These are phyloP conservation scores for Fregetta grallaria DNA, from an alignment of 2,113 vertebrate species.

Conservation along the genomic window DNA sequence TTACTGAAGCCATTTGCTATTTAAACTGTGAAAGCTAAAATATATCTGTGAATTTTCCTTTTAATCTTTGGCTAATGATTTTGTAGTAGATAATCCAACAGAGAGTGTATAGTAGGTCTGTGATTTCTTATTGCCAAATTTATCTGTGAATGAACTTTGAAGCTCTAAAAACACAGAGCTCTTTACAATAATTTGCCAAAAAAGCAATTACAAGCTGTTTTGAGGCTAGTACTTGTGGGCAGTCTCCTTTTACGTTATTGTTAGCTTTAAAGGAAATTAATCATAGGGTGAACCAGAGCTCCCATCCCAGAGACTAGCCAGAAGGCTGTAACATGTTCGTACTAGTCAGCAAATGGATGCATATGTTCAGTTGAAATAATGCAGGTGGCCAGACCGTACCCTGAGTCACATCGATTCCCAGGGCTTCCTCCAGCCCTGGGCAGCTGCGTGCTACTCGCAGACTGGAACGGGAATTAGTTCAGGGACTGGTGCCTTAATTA, in stretches of 20 bases:
- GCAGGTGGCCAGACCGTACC: not conserved
- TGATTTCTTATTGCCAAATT: not conserved
- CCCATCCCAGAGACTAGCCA: not conserved
- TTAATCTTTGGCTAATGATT: not conserved
- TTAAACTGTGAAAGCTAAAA: constrained; percentile 24
- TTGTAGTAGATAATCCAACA: not conserved
- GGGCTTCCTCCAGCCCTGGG: not conserved
- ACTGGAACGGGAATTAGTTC: not conserved
- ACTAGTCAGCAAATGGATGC: not conserved
- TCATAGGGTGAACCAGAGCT: not conserved
- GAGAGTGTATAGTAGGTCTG: not conserved
- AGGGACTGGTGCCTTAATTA: not conserved
- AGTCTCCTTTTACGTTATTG: not conserved
- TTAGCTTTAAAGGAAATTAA: constrained; percentile 31
- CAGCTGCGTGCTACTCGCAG: not conserved
- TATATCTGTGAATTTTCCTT: not conserved
- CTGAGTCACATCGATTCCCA: not conserved
- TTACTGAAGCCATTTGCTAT: not conserved
- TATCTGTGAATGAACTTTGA: not conserved
- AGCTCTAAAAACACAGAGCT: not conserved
- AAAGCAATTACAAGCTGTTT: not conserved
- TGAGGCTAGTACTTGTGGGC: not conserved
- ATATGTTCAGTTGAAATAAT: not conserved
- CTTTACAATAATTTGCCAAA: not conserved
- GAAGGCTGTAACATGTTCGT: not conserved